Evolutionary conservation across 1,140 invertebrate species (phyloP).

Genomic region (Hirudo medicinalis): DNA sequence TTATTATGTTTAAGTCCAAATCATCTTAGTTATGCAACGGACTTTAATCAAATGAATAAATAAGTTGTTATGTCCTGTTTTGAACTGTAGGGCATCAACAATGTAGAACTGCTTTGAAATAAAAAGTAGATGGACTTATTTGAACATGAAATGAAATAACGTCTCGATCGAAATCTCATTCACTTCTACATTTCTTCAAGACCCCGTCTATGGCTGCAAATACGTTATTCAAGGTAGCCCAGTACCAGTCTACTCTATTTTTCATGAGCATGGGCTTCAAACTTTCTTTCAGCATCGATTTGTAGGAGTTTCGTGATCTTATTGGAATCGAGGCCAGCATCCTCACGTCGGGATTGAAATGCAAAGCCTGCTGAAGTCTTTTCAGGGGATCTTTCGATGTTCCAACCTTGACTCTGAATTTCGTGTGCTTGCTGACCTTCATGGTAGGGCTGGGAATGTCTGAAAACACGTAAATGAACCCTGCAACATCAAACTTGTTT

Average conservation of each 20-base stretch:
- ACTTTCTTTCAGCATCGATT: not conserved
- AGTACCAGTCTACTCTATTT: slow-evolving; percentile 10
- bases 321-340: slow-evolving; percentile 18
- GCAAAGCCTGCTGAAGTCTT: slow-evolving; percentile 18
- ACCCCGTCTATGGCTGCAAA: not conserved
- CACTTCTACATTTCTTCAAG: not conserved
- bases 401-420: slow-evolving; percentile 9
- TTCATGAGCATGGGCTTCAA: slow-evolving; percentile 10
- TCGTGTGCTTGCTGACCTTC: not conserved
- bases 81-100: no score
- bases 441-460: slow-evolving; percentile 7
- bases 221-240: not conserved
- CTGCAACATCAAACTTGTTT: not conserved
- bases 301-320: not conserved
- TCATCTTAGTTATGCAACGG: no score
- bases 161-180: no score
- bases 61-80: no score
- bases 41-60: no score
- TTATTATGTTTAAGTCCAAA: no score
- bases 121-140: no score
- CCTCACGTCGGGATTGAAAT: slow-evolving; percentile 20
- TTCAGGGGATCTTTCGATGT: slow-evolving; percentile 18
- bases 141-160: no score
- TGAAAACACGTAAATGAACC: slow-evolving; percentile 11
- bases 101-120: no score